Evolutionary conservation across 2,113 vertebrate species (phyloP), one percentile per base, ranked within the genome.

Genomic region (Pantherophis guttatus): DNA sequence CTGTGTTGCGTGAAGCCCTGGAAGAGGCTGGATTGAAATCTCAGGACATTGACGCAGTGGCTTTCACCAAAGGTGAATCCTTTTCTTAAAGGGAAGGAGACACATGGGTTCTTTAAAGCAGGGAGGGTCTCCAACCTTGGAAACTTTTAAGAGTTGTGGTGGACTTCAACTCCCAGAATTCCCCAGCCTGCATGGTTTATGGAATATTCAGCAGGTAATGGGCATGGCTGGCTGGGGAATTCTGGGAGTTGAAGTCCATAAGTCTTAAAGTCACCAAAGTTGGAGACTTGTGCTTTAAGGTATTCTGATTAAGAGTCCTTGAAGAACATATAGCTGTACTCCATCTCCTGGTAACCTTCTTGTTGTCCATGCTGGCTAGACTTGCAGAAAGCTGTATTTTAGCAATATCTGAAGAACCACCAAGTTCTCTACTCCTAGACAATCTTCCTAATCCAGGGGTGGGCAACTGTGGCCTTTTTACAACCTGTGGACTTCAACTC

Each of bases 21-120:
- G 96, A 97, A 19, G 97, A 99, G 91, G 98, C 98, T 1, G 97
- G 97, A 4, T 86, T 99, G 53, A 95, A 97, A 65, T 97, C 98
- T 17, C 94, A 97, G 21, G 98, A 99, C 85, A 97, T 99, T 0
- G 98, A 99, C 90, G 98, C 98, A 94, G 97, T 99, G 91, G 98
- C 99, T 0, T 99, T 98, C 94, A 99, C 99, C 13, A 99, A 99
- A 97, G 99, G 99, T 98, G 96, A 39, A 53, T 70, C 24, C 52
- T 23, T 44, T 7, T 15, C 9, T 15, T 8, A 44, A 19, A 50
- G 55, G 23, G 53, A 55, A 17, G 53, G 6, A 10, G 3, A 58
- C 29, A 33, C 10, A 0, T n/a, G 29, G 57, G 52, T 39, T 70
- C 5, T 26, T 62, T 21, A 62, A 62, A 8, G 44, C 21, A 65